Conservation (phyloP, 1,140 invertebrate species). For the Caenorhabditis latens region DNA sequence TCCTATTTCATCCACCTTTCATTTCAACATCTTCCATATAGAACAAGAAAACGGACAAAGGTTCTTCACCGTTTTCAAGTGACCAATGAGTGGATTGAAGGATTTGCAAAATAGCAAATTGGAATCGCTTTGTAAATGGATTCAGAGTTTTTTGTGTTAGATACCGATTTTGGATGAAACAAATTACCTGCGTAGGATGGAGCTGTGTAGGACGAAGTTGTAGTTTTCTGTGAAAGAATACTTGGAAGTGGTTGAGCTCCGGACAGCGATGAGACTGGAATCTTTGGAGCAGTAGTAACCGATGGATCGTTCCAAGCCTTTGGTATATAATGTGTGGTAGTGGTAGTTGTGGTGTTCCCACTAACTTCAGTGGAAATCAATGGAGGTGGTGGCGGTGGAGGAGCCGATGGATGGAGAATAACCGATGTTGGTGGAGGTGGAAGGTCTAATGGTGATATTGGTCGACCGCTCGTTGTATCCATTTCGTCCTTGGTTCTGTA, state of each 20-base stretch:
- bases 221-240: slow-evolving; percentile 25
- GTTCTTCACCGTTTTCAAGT: slow-evolving; percentile 43
- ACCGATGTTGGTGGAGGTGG: slow-evolving; percentile 39
- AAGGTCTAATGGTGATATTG: slow-evolving; percentile 50
- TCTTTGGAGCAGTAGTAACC: slow-evolving; percentile 14
- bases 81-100: slow-evolving; percentile 15
- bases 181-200: slow-evolving; percentile 6
- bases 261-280: slow-evolving; percentile 15
- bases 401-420: slow-evolving; percentile 18
- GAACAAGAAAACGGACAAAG: background rate
- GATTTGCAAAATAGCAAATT: background rate
- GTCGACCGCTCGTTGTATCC: background rate
- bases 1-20: background rate
- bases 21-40: background rate
- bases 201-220: background rate
- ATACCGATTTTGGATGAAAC: too few species aligned
- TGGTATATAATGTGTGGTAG: slow-evolving; percentile 22
- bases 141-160: too few species aligned
- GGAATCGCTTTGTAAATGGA: background rate
- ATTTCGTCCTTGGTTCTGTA: slow-evolving; percentile 55
- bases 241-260: slow-evolving; percentile 33
- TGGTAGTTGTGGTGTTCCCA: slow-evolving; percentile 18
- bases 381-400: slow-evolving; percentile 49
- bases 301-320: slow-evolving; percentile 39
- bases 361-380: slow-evolving; percentile 33